Base-by-base conservation (phyloP, 2,888 invertebrate species). In the Pristionchus japonicus region DNA sequence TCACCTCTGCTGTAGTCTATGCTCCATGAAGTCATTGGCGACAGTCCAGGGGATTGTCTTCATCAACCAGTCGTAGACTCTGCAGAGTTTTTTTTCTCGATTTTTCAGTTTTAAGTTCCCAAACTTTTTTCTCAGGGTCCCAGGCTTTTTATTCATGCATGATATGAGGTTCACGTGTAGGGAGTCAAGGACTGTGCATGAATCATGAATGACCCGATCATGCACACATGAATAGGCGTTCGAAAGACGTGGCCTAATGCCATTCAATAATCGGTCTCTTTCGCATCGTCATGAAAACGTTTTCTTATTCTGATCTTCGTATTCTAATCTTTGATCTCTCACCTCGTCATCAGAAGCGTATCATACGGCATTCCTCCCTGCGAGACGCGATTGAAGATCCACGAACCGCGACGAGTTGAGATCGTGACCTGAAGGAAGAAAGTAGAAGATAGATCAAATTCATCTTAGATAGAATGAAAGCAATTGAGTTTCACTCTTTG, bases 361-460 rank as follows among this genome's bases (percentile, higher is more conserved):
- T 94, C 94, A 86, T 94, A 93, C 9, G 92, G 92, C 92, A 92
- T 92, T 27, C 92, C 92, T 49, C 92, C 91, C 43, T 89, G 88
- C 31, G 90, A 89, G 13, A 95, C 92, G 27, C 95, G 90, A 87
- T 95, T 94, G 88, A 95, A 92, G 15, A 95, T 91, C 95, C 95
- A 95, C 0, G 95, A 91, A 20, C 95, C 95, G 15, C 95, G 90
- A 6, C 95, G 92, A 0, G 95, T 95, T 64, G 95, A 95, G n/a
- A 95, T 92, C 47, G 94, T 95, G 0, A 95, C 95, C 95, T 95
- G 88, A 91, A 15, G 7, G 23, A 57, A 43, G n/a, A n/a, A n/a
- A n/a, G n/a, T n/a, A n/a, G n/a, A n/a, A n/a, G n/a, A n/a, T n/a
- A n/a, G n/a, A n/a, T n/a, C n/a, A n/a, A n/a, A n/a, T n/a, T n/a